phyloP scores from a whole-genome alignment of 2,113 vertebrate genomes.

The Tiliqua scincoides region DNA sequence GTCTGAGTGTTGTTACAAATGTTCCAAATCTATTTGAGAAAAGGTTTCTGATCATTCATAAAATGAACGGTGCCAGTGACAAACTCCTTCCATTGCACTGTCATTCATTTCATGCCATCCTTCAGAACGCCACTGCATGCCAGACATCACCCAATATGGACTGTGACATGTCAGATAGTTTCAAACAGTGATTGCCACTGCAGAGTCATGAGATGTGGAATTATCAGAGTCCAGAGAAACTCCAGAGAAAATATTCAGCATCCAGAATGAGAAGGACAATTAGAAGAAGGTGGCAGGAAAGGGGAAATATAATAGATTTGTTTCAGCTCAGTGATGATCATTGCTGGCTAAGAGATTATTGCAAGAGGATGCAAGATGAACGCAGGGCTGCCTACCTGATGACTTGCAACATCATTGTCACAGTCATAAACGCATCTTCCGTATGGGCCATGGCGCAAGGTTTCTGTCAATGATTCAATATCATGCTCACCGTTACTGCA shows the following conservation, averaged over 20 bases:
- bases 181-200: no score
- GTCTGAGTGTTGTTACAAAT: no score
- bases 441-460: conserved; percentile 78
- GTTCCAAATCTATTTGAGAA: no score
- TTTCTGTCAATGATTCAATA: conserved; percentile 81
- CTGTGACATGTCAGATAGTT: no score
- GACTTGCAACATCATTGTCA: conserved; percentile 86
- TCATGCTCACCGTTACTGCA: conserved; percentile 75
- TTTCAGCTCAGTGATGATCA: background rate
- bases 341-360: background rate
- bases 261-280: background rate
- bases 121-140: no score
- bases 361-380: background rate
- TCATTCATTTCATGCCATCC: no score
- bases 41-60: no score
- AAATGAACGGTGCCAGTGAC: no score
- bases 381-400: conserved; percentile 75
- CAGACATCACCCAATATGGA: no score
- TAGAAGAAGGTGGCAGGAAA: no score
- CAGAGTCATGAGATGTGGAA: background rate
- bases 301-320: background rate
- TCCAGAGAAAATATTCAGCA: no score
- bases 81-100: no score
- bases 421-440: conserved; percentile 86
- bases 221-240: background rate